Evolutionary conservation across 2,888 invertebrate genomes (phyloP).

Genomic region (Eupeodes luniger): DNA sequence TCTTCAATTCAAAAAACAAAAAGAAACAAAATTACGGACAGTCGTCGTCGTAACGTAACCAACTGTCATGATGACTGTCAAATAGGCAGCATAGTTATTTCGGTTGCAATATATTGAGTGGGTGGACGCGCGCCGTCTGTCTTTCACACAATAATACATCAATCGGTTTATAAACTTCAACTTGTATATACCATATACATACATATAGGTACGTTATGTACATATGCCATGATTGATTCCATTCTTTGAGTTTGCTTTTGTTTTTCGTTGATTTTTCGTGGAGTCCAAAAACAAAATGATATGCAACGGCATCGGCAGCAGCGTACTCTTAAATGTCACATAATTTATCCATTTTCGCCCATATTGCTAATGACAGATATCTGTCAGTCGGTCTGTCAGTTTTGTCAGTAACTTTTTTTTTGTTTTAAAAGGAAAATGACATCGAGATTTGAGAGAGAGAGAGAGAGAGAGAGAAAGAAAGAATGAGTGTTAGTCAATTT

Average conservation of each 20-base stretch:
- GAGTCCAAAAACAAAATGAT: conserved; percentile 14
- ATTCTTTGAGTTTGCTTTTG: conserved; percentile 27
- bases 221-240: conserved; percentile 53
- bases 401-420: conserved; percentile 67
- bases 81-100: conserved; percentile 51
- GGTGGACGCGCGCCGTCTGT: conserved; percentile 54
- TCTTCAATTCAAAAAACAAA: conserved; percentile 36
- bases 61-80: conserved; percentile 56
- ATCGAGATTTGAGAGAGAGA: neutral
- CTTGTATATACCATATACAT: no score
- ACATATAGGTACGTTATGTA: neutral
- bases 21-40: conserved; percentile 31
- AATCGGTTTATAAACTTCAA: conserved; percentile 37
- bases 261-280: conserved; percentile 1
- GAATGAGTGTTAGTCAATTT: conserved; percentile 27
- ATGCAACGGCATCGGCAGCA: conserved; percentile 38
- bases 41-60: neutral
- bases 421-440: conserved; percentile 38
- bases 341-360: conserved; percentile 59
- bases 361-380: conserved; percentile 75
- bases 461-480: no score
- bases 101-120: conserved; percentile 36
- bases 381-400: conserved; percentile 72
- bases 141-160: conserved; percentile 55
- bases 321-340: conserved; percentile 61